Base-by-base conservation (phyloP, 1,140 invertebrate genomes). In the Xylocopa sonorina region DNA sequence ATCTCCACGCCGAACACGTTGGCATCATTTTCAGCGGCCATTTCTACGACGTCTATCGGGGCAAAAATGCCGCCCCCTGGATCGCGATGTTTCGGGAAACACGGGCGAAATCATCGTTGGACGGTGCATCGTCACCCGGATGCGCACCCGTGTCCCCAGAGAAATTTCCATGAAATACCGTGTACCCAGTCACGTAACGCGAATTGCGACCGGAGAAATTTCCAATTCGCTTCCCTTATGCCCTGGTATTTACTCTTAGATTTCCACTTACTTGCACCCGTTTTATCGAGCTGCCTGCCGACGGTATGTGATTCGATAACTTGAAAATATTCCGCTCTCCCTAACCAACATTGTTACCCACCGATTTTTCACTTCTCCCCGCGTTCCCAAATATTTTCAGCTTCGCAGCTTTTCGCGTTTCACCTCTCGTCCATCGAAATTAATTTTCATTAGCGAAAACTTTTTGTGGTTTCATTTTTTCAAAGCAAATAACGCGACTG, bases 121-220 rank as follows among this genome's bases (percentile, higher is more conserved):
- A 48, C 51, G 51, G 27, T 48, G 74, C 77, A 48, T 83, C 81
- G 75, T 80, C 50, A 63, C 58, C 21, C 55, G 14, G 21, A 21
- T 27, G 62, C 1, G 51, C 21, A 29, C 43, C 57, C 18, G 7
- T 21, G 75, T 81, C 82, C 78, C 73, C 57, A 21, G 82, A 85
- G 83, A 84, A 84, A 85, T 85, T 84, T 85, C 68, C 82, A 85
- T 84, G 82, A 85, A 85, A 85, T 85, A 85, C 71, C 27, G 62
- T 64, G 62, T 58, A 73, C 34, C 27, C 83, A 67, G 83, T 85
- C 83, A 85, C 83, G 82, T 84, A 84, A 74, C 78, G 50, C 63
- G 73, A 84, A 85, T 85, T 80, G 83, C 82, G 62, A 84, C 78
- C 74, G 67, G 24, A 73, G 58, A 53, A 81, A 85, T 85, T 85